Evolutionary conservation across 2,888 invertebrate genomes (phyloP).

Genomic region (Diplolepis rosae): DNA sequence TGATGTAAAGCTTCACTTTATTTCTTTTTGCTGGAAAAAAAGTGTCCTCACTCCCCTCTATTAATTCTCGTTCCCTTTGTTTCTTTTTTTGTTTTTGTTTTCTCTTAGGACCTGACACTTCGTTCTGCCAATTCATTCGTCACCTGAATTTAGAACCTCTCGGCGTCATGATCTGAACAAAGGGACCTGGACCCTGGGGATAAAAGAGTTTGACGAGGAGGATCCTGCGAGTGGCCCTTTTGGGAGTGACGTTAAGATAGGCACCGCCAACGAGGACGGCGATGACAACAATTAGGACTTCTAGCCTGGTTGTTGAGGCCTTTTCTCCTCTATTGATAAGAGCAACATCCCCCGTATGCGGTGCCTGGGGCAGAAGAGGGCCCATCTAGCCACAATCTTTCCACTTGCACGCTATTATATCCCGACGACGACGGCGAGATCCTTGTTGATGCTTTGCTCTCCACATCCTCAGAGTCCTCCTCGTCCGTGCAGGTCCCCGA

Average conservation of each 20-base stretch:
- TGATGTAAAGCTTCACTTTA: not conserved
- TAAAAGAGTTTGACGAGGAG: not conserved
- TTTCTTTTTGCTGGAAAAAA: not conserved
- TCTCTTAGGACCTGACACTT: not conserved
- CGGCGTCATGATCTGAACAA: not conserved
- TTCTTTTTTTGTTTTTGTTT: not conserved
- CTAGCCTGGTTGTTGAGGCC: slow-evolving; percentile 12
- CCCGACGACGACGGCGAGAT: slow-evolving; percentile 31
- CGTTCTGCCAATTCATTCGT: slow-evolving; percentile 38
- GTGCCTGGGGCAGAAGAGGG: slow-evolving; percentile 22
- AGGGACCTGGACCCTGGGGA: not conserved
- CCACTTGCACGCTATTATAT: slow-evolving; percentile 60
- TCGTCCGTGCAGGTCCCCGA: slow-evolving; percentile 64
- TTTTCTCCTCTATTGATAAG: slow-evolving; percentile 13
- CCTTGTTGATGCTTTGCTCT: slow-evolving; percentile 46
- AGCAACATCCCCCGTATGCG: slow-evolving; percentile 28
- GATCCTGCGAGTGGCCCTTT: slow-evolving; percentile 32
- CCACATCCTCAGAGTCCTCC: slow-evolving; percentile 72
- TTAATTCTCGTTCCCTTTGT: not conserved
- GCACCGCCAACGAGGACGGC: slow-evolving; percentile 30
- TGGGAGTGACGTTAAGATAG: slow-evolving; percentile 33
- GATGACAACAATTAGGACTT: slow-evolving; percentile 32
- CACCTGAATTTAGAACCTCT: slow-evolving; percentile 44
- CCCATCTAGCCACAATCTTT: slow-evolving; percentile 70
- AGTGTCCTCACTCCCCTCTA: not conserved